Evolutionary conservation across 2,888 invertebrate species (phyloP), one percentile per base, ranked within the genome.

Genomic region (Xestia rhomboidea): DNA sequence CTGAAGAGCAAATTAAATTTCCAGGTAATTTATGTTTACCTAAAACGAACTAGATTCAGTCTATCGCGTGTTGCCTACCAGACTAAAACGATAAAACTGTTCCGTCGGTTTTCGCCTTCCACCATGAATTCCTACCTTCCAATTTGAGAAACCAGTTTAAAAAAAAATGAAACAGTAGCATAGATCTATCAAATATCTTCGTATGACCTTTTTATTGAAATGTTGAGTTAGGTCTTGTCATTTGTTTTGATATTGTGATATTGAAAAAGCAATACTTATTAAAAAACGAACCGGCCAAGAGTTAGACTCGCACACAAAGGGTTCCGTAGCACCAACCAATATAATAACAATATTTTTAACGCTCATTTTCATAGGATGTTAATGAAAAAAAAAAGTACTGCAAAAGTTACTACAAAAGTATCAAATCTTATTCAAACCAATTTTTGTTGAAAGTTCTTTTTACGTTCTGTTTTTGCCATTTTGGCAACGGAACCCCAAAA

Each of bases 31-130:
- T 6, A 81, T 63, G 60, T 62, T 81, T 38, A n/a, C 54, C 8
- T 51, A 51, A 79, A 79, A 34, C 27, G 18, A 51, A 44, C 34
- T 51, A 62, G 41, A 34, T 18, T 34, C 18, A 34, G n/a, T 49
- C 18, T 24, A 62, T 51, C 70, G 73, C 69, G 73, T 82, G 73
- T 77, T 73, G 41, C 15, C 21, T 34, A 57, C 18, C 8, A 34
- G 49, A 79, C 49, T 62, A 44, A 69, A 79, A 79, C 69, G 60
- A 41, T 73, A 73, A 64, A 77, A 76, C 38, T 67, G 63, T 69
- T 71, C 54, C 44, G 62, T 30, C 51, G 44, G 18, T 51, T 38
- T 79, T 70, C n/a, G 15, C 38, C 70, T 73, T 57, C 70, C 62
- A 64, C n/a, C 60, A 44, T 34, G 34, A 49, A 60, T 18, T 30